phyloP scores from a whole-genome alignment of 2,113 vertebrate species.

The Damaliscus lunatus region DNA sequence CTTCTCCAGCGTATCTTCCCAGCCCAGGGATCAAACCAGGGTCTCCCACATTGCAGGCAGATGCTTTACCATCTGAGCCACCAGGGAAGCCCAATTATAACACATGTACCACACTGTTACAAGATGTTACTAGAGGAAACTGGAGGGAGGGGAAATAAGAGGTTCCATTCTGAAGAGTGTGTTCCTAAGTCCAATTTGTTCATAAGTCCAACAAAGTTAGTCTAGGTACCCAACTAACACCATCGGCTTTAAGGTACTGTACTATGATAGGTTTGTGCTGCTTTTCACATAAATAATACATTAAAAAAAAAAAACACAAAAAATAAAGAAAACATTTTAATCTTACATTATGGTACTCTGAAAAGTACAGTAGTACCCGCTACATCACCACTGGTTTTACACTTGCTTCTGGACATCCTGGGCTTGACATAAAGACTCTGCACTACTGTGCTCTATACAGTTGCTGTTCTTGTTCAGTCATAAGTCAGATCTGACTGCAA shows the following conservation, averaged over 20 bases:
- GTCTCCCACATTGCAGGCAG: no score
- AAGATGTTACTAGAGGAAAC: not conserved
- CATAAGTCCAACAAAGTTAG: not conserved
- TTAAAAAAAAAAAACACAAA: not conserved
- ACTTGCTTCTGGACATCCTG: not conserved
- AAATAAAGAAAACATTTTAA: not conserved
- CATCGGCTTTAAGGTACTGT: not conserved
- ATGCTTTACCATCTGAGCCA: no score
- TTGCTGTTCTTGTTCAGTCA: not conserved
- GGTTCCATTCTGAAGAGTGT: not conserved
- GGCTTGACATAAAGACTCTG: not conserved
- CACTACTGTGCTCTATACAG: not conserved
- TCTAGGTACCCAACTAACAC: not conserved
- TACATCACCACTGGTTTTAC: not conserved
- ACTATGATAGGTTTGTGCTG: not conserved
- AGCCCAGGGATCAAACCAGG: no score
- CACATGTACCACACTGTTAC: not conserved
- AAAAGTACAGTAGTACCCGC: not conserved
- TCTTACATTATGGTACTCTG: not conserved
- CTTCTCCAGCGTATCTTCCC: no score
- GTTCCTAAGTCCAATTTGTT: not conserved
- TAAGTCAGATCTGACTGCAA: not conserved
- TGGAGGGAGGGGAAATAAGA: not conserved
- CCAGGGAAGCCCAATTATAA: not conserved
- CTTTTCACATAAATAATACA: not conserved